Evolutionary conservation across 2,888 invertebrate species (phyloP), one percentile per base, ranked within the genome.

Genomic region (Capitulum mitella): DNA sequence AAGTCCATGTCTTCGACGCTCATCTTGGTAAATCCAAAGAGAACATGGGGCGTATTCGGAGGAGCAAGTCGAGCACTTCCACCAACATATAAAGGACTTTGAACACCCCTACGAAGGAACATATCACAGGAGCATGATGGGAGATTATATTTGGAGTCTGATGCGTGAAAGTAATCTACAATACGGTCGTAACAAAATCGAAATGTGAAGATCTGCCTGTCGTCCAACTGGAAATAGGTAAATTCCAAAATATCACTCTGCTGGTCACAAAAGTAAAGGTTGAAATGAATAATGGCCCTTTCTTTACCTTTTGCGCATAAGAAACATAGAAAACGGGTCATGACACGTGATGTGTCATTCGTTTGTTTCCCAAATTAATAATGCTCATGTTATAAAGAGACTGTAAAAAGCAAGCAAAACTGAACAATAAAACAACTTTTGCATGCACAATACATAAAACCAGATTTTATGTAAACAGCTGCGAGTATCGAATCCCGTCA

Each of bases 31-130:
- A 83, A 79, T 86, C 85, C 82, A 84, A n/a, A 26, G 82, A 84
- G 81, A 86, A 85, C 83, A 82, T 84, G 77, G 84, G 84, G 83
- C 82, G 77, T 82, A 83, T 48, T 84, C 84, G 79, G 84, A 85
- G 80, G 84, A 85, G 79, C 85, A 85, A 64, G 83, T 84, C 48
- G 84, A 85, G 82, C 81, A 85, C 43, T 86, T 86, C 80, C 85
- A 85, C 80, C 84, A 85, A 79, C 84, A 85, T 80, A 83, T 85
- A 76, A 80, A 80, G 74, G 80, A 80, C 40, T 84, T 84, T 82
- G 84, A 85, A 82, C 78, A 80, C 78, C 80, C 83, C 40, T 84
- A 85, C 80, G 84, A 85, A 82, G 84, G 84, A 54, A 81, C 80
- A 78, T 84, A 83, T 83, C 82, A 83, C 81, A 64, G 80, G 51